These are phyloP conservation scores for Vanessa tameamea DNA, from an alignment of 1,140 invertebrate species.

Conservation along the genomic window DNA sequence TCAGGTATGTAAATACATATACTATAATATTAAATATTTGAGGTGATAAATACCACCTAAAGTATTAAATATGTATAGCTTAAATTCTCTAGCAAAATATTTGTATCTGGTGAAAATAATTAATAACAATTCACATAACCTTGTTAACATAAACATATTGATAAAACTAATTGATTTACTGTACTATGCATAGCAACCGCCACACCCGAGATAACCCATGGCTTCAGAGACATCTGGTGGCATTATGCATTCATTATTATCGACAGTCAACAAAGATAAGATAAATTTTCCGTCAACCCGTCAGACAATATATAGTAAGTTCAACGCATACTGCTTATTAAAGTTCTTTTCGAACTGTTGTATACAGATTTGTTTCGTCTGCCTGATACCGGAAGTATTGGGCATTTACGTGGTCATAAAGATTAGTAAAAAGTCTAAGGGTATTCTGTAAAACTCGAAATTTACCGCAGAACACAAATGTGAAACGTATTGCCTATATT, in stretches of 20 bases:
- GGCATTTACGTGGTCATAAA: too few relatives aligned
- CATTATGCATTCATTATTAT: conserved; percentile 47
- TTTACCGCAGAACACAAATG: too few relatives aligned
- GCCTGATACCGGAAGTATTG: neutral
- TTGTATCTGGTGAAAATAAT: too few relatives aligned
- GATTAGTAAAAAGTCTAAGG: too few relatives aligned
- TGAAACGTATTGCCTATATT: too few relatives aligned
- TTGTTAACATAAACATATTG: neutral
- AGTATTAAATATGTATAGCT: too few relatives aligned
- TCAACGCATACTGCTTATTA: neutral
- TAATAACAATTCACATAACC: neutral
- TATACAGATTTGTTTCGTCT: neutral
- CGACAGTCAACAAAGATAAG: conserved; percentile 64
- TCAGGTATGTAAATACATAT: too few relatives aligned
- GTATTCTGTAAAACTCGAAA: too few relatives aligned
- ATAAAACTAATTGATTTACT: conserved; percentile 1
- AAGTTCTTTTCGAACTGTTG: neutral
- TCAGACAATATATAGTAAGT: neutral
- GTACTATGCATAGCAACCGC: conserved; percentile 48
- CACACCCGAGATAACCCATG: conserved; percentile 54
- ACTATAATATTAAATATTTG: too few relatives aligned
- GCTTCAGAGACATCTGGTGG: conserved; percentile 49
- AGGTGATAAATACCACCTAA: too few relatives aligned
- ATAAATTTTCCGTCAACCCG: conserved; percentile 65
- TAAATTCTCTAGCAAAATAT: too few relatives aligned